phyloP scores from a whole-genome alignment of 2,113 vertebrate genomes.

The Malurus elegans region DNA sequence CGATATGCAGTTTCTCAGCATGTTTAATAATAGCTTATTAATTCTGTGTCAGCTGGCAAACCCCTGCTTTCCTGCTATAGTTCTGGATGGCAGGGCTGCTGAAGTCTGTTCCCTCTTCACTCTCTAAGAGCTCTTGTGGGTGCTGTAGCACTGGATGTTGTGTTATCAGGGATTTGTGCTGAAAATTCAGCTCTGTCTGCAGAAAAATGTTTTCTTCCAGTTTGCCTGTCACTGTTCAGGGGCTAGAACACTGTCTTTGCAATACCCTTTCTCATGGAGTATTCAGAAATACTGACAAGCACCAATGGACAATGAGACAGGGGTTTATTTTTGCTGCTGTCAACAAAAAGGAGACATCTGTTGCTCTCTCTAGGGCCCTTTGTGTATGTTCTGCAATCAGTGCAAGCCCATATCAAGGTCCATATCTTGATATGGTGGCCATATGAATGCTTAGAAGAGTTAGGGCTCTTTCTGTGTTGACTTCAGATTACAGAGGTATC shows the following conservation, averaged over 20 bases:
- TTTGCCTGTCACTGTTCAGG: fast-evolving
- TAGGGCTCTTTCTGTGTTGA: neutral
- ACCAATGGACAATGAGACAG: neutral
- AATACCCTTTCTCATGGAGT: neutral
- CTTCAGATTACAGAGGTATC: neutral
- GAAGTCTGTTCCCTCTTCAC: neutral
- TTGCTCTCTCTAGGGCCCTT: neutral
- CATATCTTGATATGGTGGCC: neutral
- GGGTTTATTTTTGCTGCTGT: neutral
- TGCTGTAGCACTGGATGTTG: neutral
- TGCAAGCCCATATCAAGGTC: neutral
- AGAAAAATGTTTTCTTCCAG: neutral
- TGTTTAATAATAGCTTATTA: neutral
- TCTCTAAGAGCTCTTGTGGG: neutral
- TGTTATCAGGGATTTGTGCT: neutral
- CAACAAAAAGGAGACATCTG: neutral
- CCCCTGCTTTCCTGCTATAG: neutral
- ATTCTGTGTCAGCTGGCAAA: neutral
- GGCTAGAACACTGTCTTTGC: neutral
- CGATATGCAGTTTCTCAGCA: neutral
- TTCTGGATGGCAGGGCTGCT: neutral
- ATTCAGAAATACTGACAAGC: neutral
- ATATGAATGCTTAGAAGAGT: neutral
- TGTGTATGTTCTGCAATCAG: neutral
- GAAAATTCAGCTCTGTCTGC: neutral